Percentiles rank a stretch among this genome's conserved stretches.
These are phyloP conservation scores for Hartigia nigra DNA, from an alignment of 2,888 invertebrate genomes.

Conservation along the genomic window DNA sequence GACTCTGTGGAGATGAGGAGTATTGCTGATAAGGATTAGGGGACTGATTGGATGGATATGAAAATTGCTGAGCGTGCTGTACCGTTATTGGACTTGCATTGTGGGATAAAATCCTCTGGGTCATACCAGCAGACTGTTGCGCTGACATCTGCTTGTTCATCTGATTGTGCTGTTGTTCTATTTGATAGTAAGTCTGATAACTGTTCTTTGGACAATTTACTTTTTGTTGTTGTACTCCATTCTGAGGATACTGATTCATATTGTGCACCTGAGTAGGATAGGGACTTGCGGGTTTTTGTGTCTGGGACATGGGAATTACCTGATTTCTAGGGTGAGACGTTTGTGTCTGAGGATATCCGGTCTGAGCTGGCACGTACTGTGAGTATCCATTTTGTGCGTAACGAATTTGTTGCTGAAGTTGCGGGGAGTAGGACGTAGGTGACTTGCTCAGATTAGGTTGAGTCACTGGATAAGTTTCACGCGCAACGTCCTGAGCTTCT, in stretches of 20 bases:
- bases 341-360: slow-evolving; percentile 52
- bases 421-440: slow-evolving; percentile 48
- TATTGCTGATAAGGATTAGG: slow-evolving; percentile 52
- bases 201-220: slow-evolving; percentile 47
- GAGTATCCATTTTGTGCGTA: slow-evolving; percentile 57
- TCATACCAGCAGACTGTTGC: slow-evolving; percentile 52
- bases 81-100: slow-evolving; percentile 61
- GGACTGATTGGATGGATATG: slow-evolving; percentile 51
- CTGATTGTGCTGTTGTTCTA: slow-evolving; percentile 63
- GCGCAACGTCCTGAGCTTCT: slow-evolving; percentile 47
- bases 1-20: slow-evolving; percentile 36
- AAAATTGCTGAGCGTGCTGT: slow-evolving; percentile 54
- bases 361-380: slow-evolving; percentile 36
- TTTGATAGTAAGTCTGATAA: slow-evolving; percentile 55
- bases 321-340: slow-evolving; percentile 54
- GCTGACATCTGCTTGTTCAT: slow-evolving; percentile 58
- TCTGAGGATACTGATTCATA: slow-evolving; percentile 52
- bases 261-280: slow-evolving; percentile 52
- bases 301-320: slow-evolving; percentile 49
- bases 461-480: slow-evolving; percentile 41
- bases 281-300: slow-evolving; percentile 59
- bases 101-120: slow-evolving; percentile 52
- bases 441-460: slow-evolving; percentile 37
- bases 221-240: slow-evolving; percentile 56
- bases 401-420: slow-evolving; percentile 49